Conservation (phyloP, 2,888 invertebrate species). For the Podotricha telesiphe region DNA sequence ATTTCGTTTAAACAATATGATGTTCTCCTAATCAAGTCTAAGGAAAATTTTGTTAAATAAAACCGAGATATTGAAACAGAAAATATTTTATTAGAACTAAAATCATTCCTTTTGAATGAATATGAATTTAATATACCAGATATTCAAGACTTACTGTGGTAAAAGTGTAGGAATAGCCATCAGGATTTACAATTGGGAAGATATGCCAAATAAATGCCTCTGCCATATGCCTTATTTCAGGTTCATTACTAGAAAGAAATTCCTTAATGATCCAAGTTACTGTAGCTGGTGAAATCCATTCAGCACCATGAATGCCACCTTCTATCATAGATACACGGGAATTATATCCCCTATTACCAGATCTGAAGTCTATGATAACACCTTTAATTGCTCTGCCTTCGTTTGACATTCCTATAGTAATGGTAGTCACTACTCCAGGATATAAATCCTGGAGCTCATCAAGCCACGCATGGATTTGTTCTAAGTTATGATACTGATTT, state of each 20-base stretch:
- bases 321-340: slow-evolving; percentile 58
- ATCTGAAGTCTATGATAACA: slow-evolving; percentile 68
- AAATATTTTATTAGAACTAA: too few species aligned
- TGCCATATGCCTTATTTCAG: slow-evolving; percentile 81
- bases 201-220: slow-evolving; percentile 89
- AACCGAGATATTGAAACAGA: too few species aligned
- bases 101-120: too few species aligned
- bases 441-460: slow-evolving; percentile 73
- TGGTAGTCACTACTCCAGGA: slow-evolving; percentile 69
- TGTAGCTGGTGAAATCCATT: slow-evolving; percentile 89
- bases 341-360: slow-evolving; percentile 43
- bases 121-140: not conserved
- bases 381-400: slow-evolving; percentile 75
- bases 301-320: slow-evolving; percentile 87
- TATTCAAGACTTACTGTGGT: slow-evolving; percentile 75
- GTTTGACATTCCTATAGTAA: slow-evolving; percentile 66
- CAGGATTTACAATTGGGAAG: slow-evolving; percentile 89
- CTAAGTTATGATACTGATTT: slow-evolving; percentile 84
- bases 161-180: slow-evolving; percentile 88
- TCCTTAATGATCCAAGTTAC: slow-evolving; percentile 88
- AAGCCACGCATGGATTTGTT: slow-evolving; percentile 85
- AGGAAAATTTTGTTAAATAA: too few species aligned
- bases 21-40: too few species aligned
- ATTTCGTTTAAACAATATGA: too few species aligned
- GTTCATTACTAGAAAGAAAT: slow-evolving; percentile 85